Conservation (phyloP, 37 sponge, comb jelly and placozoan species). For the Hexactinellida sp. region DNA sequence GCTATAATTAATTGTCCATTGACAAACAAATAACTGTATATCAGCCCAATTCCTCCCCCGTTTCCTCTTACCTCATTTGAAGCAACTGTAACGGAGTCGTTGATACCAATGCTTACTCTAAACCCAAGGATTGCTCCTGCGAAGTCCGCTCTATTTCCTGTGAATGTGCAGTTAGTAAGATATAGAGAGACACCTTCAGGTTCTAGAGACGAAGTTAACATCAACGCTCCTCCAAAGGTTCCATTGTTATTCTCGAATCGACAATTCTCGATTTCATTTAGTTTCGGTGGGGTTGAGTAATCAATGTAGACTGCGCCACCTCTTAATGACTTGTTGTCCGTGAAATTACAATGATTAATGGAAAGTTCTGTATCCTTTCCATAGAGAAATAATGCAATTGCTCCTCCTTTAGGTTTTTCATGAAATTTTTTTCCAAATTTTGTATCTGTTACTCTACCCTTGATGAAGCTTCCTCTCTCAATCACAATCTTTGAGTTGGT, state of each 20-base stretch:
- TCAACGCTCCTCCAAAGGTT: background rate
- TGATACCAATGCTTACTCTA: background rate
- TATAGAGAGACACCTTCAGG: background rate
- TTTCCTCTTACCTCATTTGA: background rate
- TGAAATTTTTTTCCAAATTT: background rate
- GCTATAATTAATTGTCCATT: background rate
- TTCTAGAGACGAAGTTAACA: background rate
- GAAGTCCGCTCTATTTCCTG: background rate
- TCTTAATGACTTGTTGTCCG: background rate
- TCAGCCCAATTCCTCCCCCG: background rate
- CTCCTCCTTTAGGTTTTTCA: background rate
- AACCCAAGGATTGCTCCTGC: background rate
- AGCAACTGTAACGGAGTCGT: background rate
- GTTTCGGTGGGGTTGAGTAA: background rate
- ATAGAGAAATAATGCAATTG: background rate
- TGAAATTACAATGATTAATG: background rate
- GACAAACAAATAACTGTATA: background rate
- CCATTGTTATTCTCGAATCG: background rate
- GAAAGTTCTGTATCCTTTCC: background rate
- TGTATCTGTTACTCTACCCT: background rate
- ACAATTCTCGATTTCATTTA: background rate
- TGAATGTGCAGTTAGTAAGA: background rate
- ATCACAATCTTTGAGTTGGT: background rate
- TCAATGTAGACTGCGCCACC: background rate
- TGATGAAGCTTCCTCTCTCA: background rate